phyloP scores from a whole-genome alignment of 2,113 vertebrate species.

The Coryphaenoides rupestris region DNA sequence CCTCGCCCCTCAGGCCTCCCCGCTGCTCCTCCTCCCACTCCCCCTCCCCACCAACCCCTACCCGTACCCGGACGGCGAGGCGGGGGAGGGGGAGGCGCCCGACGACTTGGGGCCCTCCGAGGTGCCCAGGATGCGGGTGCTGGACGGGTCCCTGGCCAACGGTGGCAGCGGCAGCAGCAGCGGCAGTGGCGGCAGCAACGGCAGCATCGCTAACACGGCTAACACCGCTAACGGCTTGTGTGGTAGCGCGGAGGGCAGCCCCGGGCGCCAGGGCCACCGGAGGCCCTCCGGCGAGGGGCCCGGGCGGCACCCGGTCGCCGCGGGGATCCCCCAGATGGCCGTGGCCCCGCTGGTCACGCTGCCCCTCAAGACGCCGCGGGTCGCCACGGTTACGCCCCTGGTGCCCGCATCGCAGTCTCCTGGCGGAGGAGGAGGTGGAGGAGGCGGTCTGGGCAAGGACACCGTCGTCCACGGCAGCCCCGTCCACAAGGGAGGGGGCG shows the following conservation, averaged over 20 bases:
- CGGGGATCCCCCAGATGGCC: slow-evolving; percentile 53
- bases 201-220: slow-evolving; percentile 4
- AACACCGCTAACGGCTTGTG: slow-evolving; percentile 39
- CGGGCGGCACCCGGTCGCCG: slow-evolving; percentile 40
- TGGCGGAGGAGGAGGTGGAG: slow-evolving; percentile 51
- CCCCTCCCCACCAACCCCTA: slow-evolving; percentile 68
- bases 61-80: slow-evolving; percentile 63
- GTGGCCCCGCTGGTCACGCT: slow-evolving; percentile 76
- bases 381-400: slow-evolving; percentile 81
- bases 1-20: no score
- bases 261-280: slow-evolving; percentile 67
- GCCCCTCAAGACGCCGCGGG: slow-evolving; percentile 76
- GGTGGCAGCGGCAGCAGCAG: slow-evolving; percentile 38
- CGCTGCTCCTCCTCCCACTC: slow-evolving; percentile 51
- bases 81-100: slow-evolving; percentile 4
- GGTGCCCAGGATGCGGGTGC: slow-evolving; percentile 79
- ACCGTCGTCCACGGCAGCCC: slow-evolving; percentile 78
- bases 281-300: slow-evolving; percentile 52
- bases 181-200: slow-evolving; percentile 50
- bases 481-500: slow-evolving; percentile 85
- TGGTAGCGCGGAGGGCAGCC: slow-evolving; percentile 61
- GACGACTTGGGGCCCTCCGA: slow-evolving; percentile 63
- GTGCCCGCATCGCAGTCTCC: slow-evolving; percentile 81
- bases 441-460: slow-evolving; percentile 83
- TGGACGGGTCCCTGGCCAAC: slow-evolving; percentile 72